Evolutionary conservation across 2,797 vertebrate genomes (phyloP).

Genomic region (Galagoides demidoff): DNA sequence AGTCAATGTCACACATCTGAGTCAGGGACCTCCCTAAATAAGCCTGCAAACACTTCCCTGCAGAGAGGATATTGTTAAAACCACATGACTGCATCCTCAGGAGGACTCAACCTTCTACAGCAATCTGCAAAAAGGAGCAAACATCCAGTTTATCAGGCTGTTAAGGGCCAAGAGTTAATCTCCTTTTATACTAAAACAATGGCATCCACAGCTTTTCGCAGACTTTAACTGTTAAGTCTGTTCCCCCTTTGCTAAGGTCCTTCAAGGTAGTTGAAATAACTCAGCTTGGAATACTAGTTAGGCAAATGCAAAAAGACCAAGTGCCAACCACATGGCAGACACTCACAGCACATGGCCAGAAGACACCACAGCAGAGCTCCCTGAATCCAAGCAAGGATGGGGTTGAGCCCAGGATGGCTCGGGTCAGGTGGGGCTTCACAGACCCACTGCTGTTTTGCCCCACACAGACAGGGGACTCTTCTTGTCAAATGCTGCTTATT

Average conservation of each 20-base stretch:
- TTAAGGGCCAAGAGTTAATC: slow-evolving; percentile 7
- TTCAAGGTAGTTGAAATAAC: neutral
- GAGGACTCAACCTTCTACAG: neutral
- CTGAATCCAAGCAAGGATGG: neutral
- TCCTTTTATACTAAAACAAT: slow-evolving; percentile 28
- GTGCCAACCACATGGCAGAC: neutral
- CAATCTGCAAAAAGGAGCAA: neutral
- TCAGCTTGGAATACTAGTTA: neutral
- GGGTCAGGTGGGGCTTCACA: neutral
- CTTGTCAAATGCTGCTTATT: neutral
- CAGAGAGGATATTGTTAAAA: neutral
- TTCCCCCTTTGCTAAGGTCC: neutral
- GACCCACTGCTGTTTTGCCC: neutral
- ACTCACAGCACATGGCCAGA: neutral
- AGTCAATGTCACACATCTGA: neutral
- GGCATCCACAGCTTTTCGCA: neutral
- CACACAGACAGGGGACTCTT: neutral
- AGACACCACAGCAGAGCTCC: neutral
- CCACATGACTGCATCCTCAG: neutral
- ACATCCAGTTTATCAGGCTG: neutral
- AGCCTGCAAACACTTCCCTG: neutral
- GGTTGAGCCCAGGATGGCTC: neutral
- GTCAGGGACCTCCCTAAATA: neutral
- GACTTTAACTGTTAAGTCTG: neutral
- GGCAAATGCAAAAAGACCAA: neutral